Base-by-base conservation (phyloP, 2,888 invertebrate genomes). In the Cecidostiba fungosa region DNA sequence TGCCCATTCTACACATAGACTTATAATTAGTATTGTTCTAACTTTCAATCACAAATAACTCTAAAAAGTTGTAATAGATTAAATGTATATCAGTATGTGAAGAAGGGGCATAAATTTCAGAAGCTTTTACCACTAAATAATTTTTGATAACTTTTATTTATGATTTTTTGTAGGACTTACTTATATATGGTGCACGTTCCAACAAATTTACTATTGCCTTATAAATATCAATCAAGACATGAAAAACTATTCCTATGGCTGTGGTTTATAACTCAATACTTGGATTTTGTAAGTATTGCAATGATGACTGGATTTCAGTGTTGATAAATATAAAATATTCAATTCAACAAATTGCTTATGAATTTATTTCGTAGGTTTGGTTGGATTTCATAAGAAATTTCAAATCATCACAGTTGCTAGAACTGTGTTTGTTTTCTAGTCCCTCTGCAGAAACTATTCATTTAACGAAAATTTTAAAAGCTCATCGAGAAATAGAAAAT, bases 271-370 rank as follows among this genome's bases (percentile, higher is more conserved):
- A 62, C 62, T 23, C 70, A 83, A 66, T 84, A 74, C 50, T 66
- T 85, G 1, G 78, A 81, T 76, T 85, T 84, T 76, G 85, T 87
- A 72, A 79, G 84, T 84, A 80, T 77, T 47, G 19, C 10, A 43
- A 36, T 43, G n/a, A n/a, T 1, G 10, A 73, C 3, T 73, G 26
- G 10, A 69, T 23, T 14, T 26, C 14, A n/a, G 23, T 62, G 36
- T 74, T 47, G 8, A 72, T 10, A 47, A 59, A 72, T 74, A 36
- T n/a, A n/a, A 19, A n/a, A 8, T n/a, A 59, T n/a, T 59, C 23
- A 69, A 66, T 73, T 77, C 32, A 29, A 43, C n/a, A 0, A 59
- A 54, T 62, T 72, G 50, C n/a, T 80, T 36, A 50, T 36, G 59
- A 32, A 50, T 32, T 43, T 70, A 47, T 47, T 77, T 74, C 72